Percentiles rank a stretch among this genome's conserved stretches.
Evolutionary conservation across 1,140 invertebrate genomes (phyloP).

Genomic region (Bombyx mandarina): DNA sequence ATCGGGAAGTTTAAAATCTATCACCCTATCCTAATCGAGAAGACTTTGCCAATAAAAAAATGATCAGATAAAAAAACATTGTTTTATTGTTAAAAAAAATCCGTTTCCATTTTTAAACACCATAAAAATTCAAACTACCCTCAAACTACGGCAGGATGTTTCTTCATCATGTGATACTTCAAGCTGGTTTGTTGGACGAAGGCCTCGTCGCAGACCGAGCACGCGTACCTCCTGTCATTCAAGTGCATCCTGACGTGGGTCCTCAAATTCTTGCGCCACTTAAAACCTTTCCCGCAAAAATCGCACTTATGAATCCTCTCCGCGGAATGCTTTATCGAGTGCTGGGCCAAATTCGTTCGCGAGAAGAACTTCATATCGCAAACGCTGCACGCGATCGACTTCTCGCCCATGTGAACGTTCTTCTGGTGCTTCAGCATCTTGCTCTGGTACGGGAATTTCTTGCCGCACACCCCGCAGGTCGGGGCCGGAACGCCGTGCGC

Average conservation of each 20-base stretch:
- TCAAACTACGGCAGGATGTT: conserved; percentile 6
- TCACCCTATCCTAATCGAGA: too few relatives aligned
- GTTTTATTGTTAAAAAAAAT: too few relatives aligned
- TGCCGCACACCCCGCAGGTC: conserved; percentile 26
- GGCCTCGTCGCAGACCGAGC: conserved; percentile 3
- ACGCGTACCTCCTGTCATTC: conserved; percentile 45
- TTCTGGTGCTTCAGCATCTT: conserved; percentile 27
- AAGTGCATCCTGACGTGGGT: conserved; percentile 62
- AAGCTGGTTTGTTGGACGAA: conserved; percentile 7
- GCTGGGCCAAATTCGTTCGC: conserved; percentile 7
- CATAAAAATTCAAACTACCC: too few relatives aligned
- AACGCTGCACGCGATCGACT: background rate
- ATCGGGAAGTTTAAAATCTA: too few relatives aligned
- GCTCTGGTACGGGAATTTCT: conserved; percentile 30
- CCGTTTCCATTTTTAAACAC: too few relatives aligned
- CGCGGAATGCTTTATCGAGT: conserved; percentile 6
- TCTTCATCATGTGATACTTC: conserved; percentile 6
- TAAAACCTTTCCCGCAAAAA: conserved; percentile 53
- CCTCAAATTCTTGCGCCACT: conserved; percentile 23
- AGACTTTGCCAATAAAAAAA: too few relatives aligned
- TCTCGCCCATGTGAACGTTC: conserved; percentile 24
- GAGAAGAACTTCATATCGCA: conserved; percentile 7
- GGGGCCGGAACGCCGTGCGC: conserved; percentile 25
- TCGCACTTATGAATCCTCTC: conserved; percentile 32
- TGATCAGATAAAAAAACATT: too few relatives aligned